Evolutionary conservation across 2,797 vertebrate species (phyloP).

Genomic region (Chromis chromis): DNA sequence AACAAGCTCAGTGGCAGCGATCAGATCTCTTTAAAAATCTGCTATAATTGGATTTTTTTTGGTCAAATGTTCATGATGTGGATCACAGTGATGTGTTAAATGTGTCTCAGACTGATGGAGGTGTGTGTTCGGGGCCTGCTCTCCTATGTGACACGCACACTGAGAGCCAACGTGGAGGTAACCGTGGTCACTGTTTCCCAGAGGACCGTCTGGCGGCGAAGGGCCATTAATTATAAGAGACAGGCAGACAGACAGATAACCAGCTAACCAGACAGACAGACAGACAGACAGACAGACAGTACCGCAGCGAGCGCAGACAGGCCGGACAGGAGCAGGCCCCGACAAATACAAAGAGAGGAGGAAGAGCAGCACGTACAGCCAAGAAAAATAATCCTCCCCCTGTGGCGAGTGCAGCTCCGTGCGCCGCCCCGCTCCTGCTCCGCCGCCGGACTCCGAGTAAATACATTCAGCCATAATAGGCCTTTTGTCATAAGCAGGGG

Average conservation of each 20-base stretch:
- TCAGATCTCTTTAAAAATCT: too few relatives aligned
- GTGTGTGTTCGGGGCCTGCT: constrained; percentile 33
- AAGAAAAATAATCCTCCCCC: constrained; percentile 73
- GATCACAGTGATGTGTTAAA: background rate
- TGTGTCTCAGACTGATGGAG: background rate
- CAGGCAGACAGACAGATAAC: constrained; percentile 74
- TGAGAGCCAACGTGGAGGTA: constrained; percentile 68
- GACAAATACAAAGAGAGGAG: constrained; percentile 80
- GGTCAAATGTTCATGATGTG: too few relatives aligned
- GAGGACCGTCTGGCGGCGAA: constrained; percentile 71
- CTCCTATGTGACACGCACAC: constrained; percentile 56
- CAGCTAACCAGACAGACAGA: constrained; percentile 54
- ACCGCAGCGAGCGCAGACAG: constrained; percentile 83
- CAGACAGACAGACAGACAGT: constrained; percentile 74
- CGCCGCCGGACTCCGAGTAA: constrained; percentile 52
- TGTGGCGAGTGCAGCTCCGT: constrained; percentile 47
- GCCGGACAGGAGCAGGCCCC: constrained; percentile 77
- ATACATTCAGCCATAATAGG: constrained; percentile 61
- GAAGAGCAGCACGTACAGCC: constrained; percentile 69
- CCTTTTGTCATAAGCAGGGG: constrained; percentile 61
- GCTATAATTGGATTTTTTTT: too few relatives aligned
- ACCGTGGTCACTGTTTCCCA: constrained; percentile 74
- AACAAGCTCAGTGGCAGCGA: too few relatives aligned
- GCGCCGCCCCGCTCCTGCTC: constrained; percentile 46
- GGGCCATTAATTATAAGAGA: constrained; percentile 81